Evolutionary conservation across 2,888 invertebrate species (phyloP), one percentile per base, ranked within the genome.

Genomic region (Agrochola lychnidis): DNA sequence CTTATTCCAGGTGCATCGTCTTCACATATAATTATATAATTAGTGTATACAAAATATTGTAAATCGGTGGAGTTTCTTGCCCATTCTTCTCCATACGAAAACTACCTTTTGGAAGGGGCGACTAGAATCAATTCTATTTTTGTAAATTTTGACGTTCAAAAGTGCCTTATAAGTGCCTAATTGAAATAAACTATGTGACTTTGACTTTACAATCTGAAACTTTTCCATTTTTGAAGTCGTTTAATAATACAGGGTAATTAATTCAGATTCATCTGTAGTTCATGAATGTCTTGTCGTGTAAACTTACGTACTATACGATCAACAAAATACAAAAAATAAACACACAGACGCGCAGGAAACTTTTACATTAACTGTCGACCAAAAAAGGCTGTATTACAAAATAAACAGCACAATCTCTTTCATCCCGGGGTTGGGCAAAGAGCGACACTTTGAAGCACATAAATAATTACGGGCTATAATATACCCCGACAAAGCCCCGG

Each of bases 381-480:
- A 57, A 75, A 81, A 73, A 76, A 73, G 63, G 48, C 16, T 48
- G 36, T 68, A 36, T 67, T 40, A 82, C 66, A 78, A 62, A 74
- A 82, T 70, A 83, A 71, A 76, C 73, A 63, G 64, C 6, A 48
- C 72, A 67, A 67, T 68, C 68, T 63, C 62, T 83, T 71, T 70
- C 36, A 76, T 62, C 48, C 62, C 40, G 14, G 22, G n/a, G 14
- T 53, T 42, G 68, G 59, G 40, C 16, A 66, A 59, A 72, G 19
- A 70, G 74, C 71, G 76, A 76, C 81, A 81, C 67, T 79, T 79
- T 51, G 62, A 70, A 64, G 70, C 72, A 76, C 76, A 84, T 82
- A 84, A 84, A 84, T 84, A 84, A 84, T 84, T 82, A 82, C 82
- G 10, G 63, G 63, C 22, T 84, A 74, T 70, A 76, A 72, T 76